Evolutionary conservation across 2,797 vertebrate genomes (phyloP).

Genomic region (Mycteria americana): DNA sequence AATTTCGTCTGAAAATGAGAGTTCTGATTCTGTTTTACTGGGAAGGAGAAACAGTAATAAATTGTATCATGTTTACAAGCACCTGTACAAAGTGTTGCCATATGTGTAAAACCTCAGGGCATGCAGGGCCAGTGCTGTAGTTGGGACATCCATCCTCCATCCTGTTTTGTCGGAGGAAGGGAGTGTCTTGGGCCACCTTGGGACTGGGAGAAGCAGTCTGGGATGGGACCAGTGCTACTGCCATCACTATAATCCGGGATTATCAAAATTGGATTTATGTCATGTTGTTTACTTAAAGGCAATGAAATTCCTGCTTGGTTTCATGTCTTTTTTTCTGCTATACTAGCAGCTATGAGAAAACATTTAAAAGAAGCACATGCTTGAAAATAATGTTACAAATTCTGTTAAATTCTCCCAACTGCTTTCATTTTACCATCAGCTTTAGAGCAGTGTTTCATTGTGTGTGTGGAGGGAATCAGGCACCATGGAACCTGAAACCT

Average conservation of each 20-base stretch:
- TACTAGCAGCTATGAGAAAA: not conserved
- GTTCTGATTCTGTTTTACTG: constrained; percentile 15
- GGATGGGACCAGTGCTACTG: not conserved
- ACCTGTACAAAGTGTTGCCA: constrained; percentile 21
- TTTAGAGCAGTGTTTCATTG: not conserved
- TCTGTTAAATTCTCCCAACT: constrained; percentile 1
- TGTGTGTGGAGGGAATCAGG: not conserved
- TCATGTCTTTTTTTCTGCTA: not conserved
- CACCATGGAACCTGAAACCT: not conserved
- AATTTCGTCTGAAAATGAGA: not conserved
- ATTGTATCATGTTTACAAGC: not conserved
- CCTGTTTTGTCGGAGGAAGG: not conserved
- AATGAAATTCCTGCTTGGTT: not conserved
- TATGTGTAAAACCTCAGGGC: not conserved
- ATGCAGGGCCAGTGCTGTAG: not conserved
- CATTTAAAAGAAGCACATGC: not conserved
- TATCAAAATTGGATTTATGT: not conserved
- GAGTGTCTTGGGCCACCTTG: not conserved
- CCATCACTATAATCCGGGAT: not conserved
- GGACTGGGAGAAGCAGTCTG: not conserved
- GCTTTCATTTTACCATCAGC: constrained; percentile 4
- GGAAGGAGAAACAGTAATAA: not conserved
- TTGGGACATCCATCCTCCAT: not conserved
- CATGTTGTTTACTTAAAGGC: not conserved
- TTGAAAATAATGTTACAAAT: not conserved